Evolutionary conservation across 1,140 invertebrate genomes (phyloP), one percentile per base, ranked within the genome.

Genomic region (Uloborus diversus): DNA sequence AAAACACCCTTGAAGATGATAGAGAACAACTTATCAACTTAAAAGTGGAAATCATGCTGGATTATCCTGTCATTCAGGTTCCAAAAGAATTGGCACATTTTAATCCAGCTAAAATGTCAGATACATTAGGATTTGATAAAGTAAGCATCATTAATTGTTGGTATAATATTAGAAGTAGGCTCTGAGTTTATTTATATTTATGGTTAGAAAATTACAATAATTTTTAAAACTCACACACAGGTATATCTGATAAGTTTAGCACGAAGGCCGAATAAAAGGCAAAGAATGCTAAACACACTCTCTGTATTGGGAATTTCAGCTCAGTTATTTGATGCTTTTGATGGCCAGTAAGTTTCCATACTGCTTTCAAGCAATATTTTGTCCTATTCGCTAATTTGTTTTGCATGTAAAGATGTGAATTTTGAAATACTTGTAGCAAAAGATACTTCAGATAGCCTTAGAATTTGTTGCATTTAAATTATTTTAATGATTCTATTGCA

Each of bases 191-290:
- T 51, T 51, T 7, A 42, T 42, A 42, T 42, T 9, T 42, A 9
- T 42, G 37, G 17, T 17, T 42, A 28, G 13, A 61, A 61, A 28
- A 30, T 9, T 7, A 61, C 25, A 14, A 3, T 49, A 17, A 30
- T 37, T 79, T 78, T 75, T 2, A 25, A 20, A 4, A 57, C 53
- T 42, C 37, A 13, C 37, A 42, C 9, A 17, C 17, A 92, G 82
- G 91, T 98, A 65, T 99, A 92, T 84, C 91, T 99, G 90, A 98
- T 99, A 17, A 99, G 99, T 87, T 87, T 99, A 56, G 86, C 90
- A 61, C 87, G 97, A 81, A 88, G 97, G 81, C 89, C 91, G 1
- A 94, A 97, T 83, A 88, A 96, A 82, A 87, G 92, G 32, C 80
- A 86, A 5, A 89, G 94, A 85, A 99, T 99, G 96, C 82, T 90